phyloP scores from a whole-genome alignment of 1,140 invertebrate species.

The Anoplolepis gracilipes region DNA sequence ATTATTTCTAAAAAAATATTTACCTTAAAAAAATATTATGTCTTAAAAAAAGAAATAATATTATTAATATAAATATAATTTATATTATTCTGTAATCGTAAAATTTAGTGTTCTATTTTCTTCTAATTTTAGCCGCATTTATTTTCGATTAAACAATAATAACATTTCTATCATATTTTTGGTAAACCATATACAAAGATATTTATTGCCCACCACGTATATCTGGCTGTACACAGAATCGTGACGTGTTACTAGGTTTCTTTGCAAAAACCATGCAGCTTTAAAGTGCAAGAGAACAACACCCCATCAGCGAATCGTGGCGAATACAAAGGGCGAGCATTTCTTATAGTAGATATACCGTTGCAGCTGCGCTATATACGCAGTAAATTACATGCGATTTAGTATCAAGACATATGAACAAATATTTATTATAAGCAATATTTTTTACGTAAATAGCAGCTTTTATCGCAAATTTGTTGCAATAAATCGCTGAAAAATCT shows the following conservation, averaged over 20 bases:
- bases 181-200: neutral
- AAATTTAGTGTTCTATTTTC: neutral
- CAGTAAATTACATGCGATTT: conserved; percentile 24
- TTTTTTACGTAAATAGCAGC: no score
- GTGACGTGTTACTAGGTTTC: conserved; percentile 30
- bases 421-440: neutral
- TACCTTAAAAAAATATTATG: neutral
- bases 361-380: neutral
- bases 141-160: neutral
- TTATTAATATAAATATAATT: neutral
- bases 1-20: no score
- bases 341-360: conserved; percentile 7
- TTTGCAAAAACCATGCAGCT: conserved; percentile 54
- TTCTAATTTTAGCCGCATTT: neutral
- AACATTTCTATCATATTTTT: neutral
- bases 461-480: no score
- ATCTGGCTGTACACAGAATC: conserved; percentile 20
- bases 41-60: neutral
- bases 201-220: conserved; percentile 21
- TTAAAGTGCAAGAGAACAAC: conserved; percentile 47
- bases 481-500: neutral
- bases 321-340: conserved; percentile 49
- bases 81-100: neutral
- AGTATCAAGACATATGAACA: conserved; percentile 16
- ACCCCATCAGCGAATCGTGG: conserved; percentile 28